These are phyloP conservation scores for Xylota segnis DNA, from an alignment of 2,888 invertebrate species.

Conservation along the genomic window DNA sequence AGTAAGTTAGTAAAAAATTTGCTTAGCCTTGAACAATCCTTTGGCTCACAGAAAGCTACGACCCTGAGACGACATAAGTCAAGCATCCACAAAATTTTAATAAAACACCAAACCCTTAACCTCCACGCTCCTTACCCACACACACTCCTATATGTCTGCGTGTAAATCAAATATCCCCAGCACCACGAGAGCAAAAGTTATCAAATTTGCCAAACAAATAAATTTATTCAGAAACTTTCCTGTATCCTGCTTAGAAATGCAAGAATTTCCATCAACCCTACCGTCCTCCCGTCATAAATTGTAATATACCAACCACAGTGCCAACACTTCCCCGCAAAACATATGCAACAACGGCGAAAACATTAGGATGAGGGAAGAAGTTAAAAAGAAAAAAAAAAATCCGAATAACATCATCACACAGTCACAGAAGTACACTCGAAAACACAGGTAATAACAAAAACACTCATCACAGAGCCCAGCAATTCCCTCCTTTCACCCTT, in stretches of 20 bases:
- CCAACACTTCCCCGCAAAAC: conserved; percentile 16
- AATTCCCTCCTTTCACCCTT: conserved; percentile 28
- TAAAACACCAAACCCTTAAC: conserved; percentile 40
- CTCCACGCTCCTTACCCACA: background rate
- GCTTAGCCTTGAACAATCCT: too few relatives aligned
- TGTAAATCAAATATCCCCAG: conserved; percentile 56
- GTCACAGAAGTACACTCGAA: conserved; percentile 62
- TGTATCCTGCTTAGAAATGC: conserved; percentile 33
- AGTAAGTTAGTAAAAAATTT: too few relatives aligned
- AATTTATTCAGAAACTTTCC: conserved; percentile 67
- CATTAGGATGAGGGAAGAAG: conserved; percentile 7
- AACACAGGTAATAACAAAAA: conserved; percentile 75
- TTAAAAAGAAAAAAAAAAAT: conserved; percentile 23
- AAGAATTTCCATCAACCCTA: conserved; percentile 51
- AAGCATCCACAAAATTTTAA: conserved; percentile 32
- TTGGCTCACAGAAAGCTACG: background rate
- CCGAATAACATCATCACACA: conserved; percentile 62
- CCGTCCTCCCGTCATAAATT: conserved; percentile 56
- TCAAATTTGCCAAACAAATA: conserved; percentile 66
- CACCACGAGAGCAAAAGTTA: conserved; percentile 63
- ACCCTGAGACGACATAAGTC: conserved; percentile 40
- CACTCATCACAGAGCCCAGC: conserved; percentile 59
- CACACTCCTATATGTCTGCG: conserved; percentile 9
- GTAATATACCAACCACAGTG: conserved; percentile 58
- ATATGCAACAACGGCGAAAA: conserved; percentile 28